A percentile compares a stretch with the other conserved stretches of the same genome.
These are phyloP conservation scores for Heliocidaris erythrogramma DNA, from an alignment of 35 echinoderm and acorn worm species.

Conservation along the genomic window DNA sequence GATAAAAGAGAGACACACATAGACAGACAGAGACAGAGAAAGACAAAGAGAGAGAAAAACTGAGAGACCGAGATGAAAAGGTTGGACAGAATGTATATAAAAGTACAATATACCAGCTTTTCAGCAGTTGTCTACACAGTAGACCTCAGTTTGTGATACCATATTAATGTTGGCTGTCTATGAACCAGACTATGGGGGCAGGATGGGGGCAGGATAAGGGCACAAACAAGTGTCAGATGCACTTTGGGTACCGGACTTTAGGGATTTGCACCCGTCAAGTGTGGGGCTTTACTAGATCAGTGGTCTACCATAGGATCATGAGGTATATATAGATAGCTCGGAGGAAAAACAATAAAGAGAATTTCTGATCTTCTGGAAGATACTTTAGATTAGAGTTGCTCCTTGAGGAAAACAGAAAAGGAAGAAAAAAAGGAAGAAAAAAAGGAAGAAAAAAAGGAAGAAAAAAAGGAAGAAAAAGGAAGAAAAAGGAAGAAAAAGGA, in stretches of 20 bases:
- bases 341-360: not conserved
- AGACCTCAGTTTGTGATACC: not conserved
- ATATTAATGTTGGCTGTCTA: not conserved
- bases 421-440: no score
- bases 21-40: not conserved
- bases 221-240: slow-evolving; percentile 9
- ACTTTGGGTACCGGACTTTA: slow-evolving; percentile 1
- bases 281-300: not conserved
- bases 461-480: no score
- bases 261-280: slow-evolving; percentile 7
- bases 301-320: not conserved
- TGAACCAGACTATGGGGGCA: not conserved
- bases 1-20: not conserved
- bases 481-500: no score
- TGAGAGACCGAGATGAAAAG: not conserved
- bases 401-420: not conserved
- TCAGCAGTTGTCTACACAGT: not conserved
- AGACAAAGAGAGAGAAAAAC: not conserved
- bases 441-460: no score
- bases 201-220: not conserved
- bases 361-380: not conserved
- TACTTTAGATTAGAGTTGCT: not conserved
- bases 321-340: not conserved
- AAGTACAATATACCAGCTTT: not conserved
- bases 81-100: not conserved